Base-by-base conservation (phyloP, 2,113 vertebrate species). In the Tragelaphus strepsiceros region DNA sequence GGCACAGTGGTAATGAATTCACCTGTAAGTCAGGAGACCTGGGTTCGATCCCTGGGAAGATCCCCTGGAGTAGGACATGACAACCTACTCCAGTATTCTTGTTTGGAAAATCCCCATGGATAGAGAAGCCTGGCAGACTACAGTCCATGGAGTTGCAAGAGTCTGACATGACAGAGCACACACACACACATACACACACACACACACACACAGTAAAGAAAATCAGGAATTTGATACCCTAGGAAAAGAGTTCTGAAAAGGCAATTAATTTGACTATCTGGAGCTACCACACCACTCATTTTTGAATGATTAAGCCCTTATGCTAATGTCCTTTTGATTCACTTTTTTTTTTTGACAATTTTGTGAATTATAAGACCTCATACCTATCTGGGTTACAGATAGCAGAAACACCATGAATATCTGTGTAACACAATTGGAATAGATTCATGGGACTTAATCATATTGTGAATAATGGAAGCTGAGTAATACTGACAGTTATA, bases 401-500 rank as follows among this genome's bases (percentile, higher is more conserved):
- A 91, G 85, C 81, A 62, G 93, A 78, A 2, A 74, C 13, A 83
- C n/a, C 12, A 51, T 92, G 58, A 24, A 64, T 88, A 82, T 81
- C 14, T 64, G 13, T 56, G 56, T 53, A 81, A 87, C 87, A 91
- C 62, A 87, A 54, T 15, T 90, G 43, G 32, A 91, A 67, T 28
- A 84, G 35, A 71, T 14, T 82, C 88, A 30, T 39, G 64, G 56
- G 92, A 94, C 84, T 86, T 97, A 87, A 90, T 96, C 96, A 32
- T 82, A 53, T 81, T 2, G 3, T 61, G 39, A 59, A 56, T 96
- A 88, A 90, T 22, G 61, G 81, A 74, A 95, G 58, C 64, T 94
- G 64, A 94, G 30, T 85, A 95, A 94, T 97, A 91, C 61, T 96
- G 91, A 78, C 39, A 59, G 61, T 90, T 87, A 74, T 17, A 88